Conservation (phyloP, 2,888 invertebrate genomes). For the Mythimna ferrago region DNA sequence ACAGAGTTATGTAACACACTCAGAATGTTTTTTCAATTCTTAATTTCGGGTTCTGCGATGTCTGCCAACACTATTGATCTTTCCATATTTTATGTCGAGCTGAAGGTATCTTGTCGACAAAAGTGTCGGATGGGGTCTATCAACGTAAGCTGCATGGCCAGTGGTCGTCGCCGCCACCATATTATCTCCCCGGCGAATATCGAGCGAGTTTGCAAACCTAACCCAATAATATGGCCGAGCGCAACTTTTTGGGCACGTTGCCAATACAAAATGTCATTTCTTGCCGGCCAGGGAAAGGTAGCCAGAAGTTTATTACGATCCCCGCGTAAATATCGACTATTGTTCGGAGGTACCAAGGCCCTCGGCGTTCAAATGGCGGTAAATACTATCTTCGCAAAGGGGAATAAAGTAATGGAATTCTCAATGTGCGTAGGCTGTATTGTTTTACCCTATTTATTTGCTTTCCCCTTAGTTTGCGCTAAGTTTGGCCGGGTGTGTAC, state of each 20-base stretch:
- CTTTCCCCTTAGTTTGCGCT: constrained; percentile 29
- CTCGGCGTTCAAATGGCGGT: constrained; percentile 41
- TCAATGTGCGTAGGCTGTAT: constrained; percentile 39
- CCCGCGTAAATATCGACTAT: constrained; percentile 60
- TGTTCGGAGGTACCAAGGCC: constrained; percentile 45
- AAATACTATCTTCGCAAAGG: constrained; percentile 50
- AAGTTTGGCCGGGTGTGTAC: constrained; percentile 27
- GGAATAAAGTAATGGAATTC: constrained; percentile 47
- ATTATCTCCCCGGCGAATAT: constrained; percentile 54
- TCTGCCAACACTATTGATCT: constrained; percentile 16
- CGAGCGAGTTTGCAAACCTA: constrained; percentile 69
- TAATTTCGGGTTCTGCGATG: background rate
- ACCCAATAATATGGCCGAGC: constrained; percentile 66
- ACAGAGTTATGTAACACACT: background rate
- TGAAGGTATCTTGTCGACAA: background rate
- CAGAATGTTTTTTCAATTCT: background rate
- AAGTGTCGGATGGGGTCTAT: constrained; percentile 7
- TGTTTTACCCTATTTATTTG: constrained; percentile 51
- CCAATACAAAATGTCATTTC: constrained; percentile 72
- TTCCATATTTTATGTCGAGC: background rate
- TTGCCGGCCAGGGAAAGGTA: constrained; percentile 63
- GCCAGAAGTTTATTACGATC: constrained; percentile 57
- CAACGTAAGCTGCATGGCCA: constrained; percentile 6
- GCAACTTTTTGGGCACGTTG: constrained; percentile 73
- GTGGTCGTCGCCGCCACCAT: constrained; percentile 3